Evolutionary conservation across 2,113 vertebrate species (phyloP).

Genomic region (Mohoua ochrocephala): DNA sequence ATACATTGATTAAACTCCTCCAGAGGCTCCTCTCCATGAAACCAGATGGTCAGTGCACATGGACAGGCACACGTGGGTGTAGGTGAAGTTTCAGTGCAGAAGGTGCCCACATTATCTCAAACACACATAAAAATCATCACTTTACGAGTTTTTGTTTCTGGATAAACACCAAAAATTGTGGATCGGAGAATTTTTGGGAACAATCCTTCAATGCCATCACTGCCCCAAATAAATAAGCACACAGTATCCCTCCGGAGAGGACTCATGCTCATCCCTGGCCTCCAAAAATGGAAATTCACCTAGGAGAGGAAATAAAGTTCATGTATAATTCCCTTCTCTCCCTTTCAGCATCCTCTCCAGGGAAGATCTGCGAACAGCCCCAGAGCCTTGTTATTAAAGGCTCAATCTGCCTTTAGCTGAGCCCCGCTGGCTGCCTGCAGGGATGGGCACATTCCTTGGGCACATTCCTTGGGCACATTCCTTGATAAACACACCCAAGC

Average conservation of each 20-base stretch:
- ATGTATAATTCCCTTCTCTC: not conserved
- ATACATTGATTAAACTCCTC: not conserved
- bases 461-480: not conserved
- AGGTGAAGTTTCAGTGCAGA: not conserved
- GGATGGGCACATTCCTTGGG: not conserved
- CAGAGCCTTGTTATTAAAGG: not conserved
- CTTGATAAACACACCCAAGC: not conserved
- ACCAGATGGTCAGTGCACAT: not conserved
- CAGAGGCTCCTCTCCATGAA: not conserved
- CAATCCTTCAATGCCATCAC: not conserved
- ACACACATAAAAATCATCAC: not conserved
- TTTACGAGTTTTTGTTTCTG: not conserved
- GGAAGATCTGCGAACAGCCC: not conserved
- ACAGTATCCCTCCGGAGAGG: not conserved
- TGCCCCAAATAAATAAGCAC: not conserved
- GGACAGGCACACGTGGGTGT: not conserved
- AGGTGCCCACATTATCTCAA: not conserved
- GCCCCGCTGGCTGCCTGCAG: not conserved
- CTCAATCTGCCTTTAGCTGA: not conserved
- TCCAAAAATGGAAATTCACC: slow-evolving; percentile 4
- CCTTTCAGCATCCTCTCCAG: not conserved
- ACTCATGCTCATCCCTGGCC: not conserved
- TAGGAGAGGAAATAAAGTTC: not conserved
- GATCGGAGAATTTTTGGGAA: not conserved
- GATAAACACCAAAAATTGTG: not conserved